Conservation (phyloP, 2,113 vertebrate genomes). For the Cyanoderma ruficeps region DNA sequence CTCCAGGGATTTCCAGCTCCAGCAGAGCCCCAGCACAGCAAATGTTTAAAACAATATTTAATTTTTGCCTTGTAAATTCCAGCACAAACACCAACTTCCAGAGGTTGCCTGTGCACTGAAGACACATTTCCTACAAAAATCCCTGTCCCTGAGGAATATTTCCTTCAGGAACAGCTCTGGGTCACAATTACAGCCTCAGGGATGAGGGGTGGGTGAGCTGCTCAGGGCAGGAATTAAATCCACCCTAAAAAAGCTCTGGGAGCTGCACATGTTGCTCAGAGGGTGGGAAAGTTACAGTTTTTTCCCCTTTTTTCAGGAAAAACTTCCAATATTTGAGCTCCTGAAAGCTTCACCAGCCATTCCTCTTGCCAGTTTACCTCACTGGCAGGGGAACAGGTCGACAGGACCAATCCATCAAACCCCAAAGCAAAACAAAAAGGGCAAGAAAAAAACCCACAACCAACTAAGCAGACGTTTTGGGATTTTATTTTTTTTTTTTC, state of each 20-base stretch:
- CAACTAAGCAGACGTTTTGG: not conserved
- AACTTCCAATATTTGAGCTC: not conserved
- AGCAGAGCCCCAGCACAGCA: not conserved
- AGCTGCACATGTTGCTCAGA: rapidly evolving
- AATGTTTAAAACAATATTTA: not conserved
- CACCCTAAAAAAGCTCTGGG: not conserved
- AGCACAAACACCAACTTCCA: not conserved
- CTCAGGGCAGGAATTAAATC: not conserved
- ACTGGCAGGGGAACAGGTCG: not conserved
- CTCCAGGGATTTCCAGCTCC: not conserved
- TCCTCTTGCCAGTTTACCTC: not conserved
- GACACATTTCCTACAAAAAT: not conserved
- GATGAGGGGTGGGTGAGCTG: not conserved
- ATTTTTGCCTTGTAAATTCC: not conserved
- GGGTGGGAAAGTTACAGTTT: not conserved
- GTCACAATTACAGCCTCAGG: not conserved
- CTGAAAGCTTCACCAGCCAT: not conserved
- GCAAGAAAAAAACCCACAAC: not conserved
- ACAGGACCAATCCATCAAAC: not conserved
- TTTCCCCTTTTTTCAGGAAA: not conserved
- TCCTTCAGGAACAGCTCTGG: rapidly evolving
- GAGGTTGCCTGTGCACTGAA: not conserved
- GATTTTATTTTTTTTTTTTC: not conserved
- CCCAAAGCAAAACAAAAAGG: not conserved
- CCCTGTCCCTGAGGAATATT: not conserved